Percentiles rank a stretch among this genome's conserved stretches.
Conservation (phyloP, 2,113 vertebrate genomes). For the Tamias sibiricus region DNA sequence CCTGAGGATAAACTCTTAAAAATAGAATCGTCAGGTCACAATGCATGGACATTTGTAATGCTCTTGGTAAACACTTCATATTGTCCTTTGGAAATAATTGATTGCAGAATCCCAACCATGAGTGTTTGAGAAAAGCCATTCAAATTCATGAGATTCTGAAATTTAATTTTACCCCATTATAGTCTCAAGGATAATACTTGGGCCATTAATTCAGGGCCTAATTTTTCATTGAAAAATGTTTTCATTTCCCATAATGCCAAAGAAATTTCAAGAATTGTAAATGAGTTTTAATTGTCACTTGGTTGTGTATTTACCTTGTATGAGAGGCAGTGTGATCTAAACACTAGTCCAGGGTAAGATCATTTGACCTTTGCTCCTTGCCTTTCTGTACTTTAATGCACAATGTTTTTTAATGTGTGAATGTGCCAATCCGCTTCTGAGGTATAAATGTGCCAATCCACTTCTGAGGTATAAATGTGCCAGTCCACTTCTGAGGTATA, state of each 20-base stretch:
- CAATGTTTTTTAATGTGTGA: neutral
- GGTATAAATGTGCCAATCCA: neutral
- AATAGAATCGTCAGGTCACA: neutral
- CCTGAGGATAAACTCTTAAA: neutral
- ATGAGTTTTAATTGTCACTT: neutral
- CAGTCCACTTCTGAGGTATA: neutral
- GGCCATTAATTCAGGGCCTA: neutral
- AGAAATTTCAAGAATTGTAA: neutral
- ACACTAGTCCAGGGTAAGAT: fast-evolving
- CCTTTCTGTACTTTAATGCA: neutral
- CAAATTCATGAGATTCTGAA: neutral
- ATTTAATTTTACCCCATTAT: neutral
- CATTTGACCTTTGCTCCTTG: neutral
- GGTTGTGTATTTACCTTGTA: neutral
- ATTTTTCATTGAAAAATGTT: neutral
- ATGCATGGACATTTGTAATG: neutral
- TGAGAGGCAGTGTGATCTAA: neutral
- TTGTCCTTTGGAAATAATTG: neutral
- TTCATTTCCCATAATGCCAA: neutral
- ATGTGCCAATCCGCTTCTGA: neutral
- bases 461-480: neutral
- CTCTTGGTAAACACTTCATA: neutral
- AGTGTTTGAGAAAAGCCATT: neutral
- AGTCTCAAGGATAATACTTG: neutral
- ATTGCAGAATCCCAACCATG: neutral